phyloP scores from a whole-genome alignment of 1,140 invertebrate species.

The Triops longicaudatus region DNA sequence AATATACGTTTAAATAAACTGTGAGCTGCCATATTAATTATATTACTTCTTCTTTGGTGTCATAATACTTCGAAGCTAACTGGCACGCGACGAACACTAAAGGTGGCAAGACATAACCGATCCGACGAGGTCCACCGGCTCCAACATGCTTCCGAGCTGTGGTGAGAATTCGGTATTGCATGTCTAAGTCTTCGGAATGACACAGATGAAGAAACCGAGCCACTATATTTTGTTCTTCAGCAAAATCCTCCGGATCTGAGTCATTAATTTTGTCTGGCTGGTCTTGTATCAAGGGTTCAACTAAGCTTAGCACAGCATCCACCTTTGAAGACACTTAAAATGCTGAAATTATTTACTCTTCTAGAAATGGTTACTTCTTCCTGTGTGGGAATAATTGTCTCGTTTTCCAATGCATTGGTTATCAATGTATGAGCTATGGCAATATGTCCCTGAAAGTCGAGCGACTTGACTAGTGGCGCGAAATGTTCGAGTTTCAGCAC shows the following conservation, averaged over 20 bases:
- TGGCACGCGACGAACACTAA: conserved; percentile 92
- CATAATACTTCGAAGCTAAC: conserved; percentile 74
- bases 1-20: conserved; percentile 23
- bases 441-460: conserved; percentile 84
- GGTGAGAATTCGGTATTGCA: conserved; percentile 85
- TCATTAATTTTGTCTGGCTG: conserved; percentile 62
- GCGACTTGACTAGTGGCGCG: conserved; percentile 70
- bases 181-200: conserved; percentile 72
- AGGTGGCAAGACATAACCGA: conserved; percentile 88
- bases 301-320: conserved; percentile 65
- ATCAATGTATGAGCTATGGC: conserved; percentile 78
- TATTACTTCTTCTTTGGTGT: conserved; percentile 59
- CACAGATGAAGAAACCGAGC: conserved; percentile 79
- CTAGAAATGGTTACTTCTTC: conserved; percentile 53
- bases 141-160: conserved; percentile 84
- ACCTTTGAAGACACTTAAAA: conserved; percentile 44
- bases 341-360: not conserved
- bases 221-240: conserved; percentile 89
- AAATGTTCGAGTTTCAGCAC: conserved; percentile 70
- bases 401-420: conserved; percentile 77
- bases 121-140: conserved; percentile 72
- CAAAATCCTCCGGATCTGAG: conserved; percentile 88
- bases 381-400: conserved; percentile 76
- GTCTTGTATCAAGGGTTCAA: conserved; percentile 78
- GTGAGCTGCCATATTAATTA: conserved; percentile 24